Evolutionary conservation across 2,888 invertebrate genomes (phyloP).

Genomic region (Yponomeuta sedellus): DNA sequence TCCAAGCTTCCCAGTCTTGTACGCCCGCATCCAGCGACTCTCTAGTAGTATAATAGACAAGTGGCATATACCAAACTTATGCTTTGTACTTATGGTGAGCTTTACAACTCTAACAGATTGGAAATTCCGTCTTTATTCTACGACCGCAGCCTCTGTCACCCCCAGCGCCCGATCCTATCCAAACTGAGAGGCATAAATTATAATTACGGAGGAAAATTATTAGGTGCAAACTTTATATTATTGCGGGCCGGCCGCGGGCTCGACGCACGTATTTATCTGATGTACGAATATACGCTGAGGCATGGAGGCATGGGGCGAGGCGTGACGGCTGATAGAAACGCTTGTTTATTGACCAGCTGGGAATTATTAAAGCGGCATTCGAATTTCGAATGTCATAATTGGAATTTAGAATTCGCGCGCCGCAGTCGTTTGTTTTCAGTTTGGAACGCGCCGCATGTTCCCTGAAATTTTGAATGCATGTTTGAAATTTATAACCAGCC

Average conservation of each 20-base stretch:
- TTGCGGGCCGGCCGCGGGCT: slow-evolving; percentile 38
- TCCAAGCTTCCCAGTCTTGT: too few relatives aligned
- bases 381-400: background rate
- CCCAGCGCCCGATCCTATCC: slow-evolving; percentile 12
- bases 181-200: slow-evolving; percentile 32
- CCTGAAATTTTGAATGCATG: background rate
- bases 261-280: slow-evolving; percentile 42
- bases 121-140: background rate
- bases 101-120: too few relatives aligned
- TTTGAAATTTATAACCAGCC: too few relatives aligned
- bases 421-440: background rate
- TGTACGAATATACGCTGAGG: slow-evolving; percentile 38
- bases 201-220: slow-evolving; percentile 67
- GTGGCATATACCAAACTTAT: too few relatives aligned
- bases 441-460: background rate
- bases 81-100: too few relatives aligned
- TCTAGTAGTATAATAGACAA: too few relatives aligned
- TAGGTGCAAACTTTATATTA: slow-evolving; percentile 61
- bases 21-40: too few relatives aligned
- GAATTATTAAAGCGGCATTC: slow-evolving; percentile 23
- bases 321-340: slow-evolving; percentile 41
- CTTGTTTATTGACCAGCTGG: slow-evolving; percentile 28
- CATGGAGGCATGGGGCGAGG: slow-evolving; percentile 52
- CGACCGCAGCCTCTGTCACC: slow-evolving; percentile 26
- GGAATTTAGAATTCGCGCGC: background rate